These are phyloP conservation scores for Girardia tigrina DNA, from an alignment of 2,888 invertebrate species.

Conservation along the genomic window DNA sequence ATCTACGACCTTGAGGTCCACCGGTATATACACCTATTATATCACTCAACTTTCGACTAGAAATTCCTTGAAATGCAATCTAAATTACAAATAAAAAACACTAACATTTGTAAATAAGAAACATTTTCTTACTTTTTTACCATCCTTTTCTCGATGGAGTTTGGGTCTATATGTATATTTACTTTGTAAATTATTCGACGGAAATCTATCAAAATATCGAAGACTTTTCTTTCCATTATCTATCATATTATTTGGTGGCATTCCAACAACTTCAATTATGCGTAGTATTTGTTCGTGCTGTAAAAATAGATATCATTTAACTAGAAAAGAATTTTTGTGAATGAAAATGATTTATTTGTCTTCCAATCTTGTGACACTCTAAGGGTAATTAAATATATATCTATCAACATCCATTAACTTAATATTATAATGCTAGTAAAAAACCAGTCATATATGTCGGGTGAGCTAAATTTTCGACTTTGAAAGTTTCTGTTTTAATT, in stretches of 20 bases:
- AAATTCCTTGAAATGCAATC: constrained; percentile 23
- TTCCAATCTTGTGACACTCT: background rate
- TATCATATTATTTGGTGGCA: background rate
- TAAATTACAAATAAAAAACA: background rate
- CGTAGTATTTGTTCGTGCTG: constrained; percentile 12
- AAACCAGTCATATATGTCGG: too few species aligned
- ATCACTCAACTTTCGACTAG: constrained; percentile 20
- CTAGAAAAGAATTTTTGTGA: background rate
- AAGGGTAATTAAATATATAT: too few species aligned
- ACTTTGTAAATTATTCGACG: constrained; percentile 13
- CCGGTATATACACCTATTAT: constrained; percentile 14
- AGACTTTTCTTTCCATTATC: constrained; percentile 19
- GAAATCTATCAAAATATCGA: constrained; percentile 23
- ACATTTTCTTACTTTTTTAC: too few species aligned
- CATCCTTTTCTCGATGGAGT: constrained; percentile 20
- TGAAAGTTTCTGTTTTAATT: too few species aligned
- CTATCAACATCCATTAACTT: too few species aligned
- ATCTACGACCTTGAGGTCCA: constrained; percentile 23
- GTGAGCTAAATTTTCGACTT: too few species aligned
- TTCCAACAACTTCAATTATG: constrained; percentile 18
- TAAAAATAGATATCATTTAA: background rate
- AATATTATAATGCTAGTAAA: too few species aligned
- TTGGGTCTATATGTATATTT: constrained; percentile 20
- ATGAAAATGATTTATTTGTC: background rate
- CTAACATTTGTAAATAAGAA: too few species aligned